Base-by-base conservation (phyloP, 2,888 invertebrate species). In the Drosophila siamana region DNA sequence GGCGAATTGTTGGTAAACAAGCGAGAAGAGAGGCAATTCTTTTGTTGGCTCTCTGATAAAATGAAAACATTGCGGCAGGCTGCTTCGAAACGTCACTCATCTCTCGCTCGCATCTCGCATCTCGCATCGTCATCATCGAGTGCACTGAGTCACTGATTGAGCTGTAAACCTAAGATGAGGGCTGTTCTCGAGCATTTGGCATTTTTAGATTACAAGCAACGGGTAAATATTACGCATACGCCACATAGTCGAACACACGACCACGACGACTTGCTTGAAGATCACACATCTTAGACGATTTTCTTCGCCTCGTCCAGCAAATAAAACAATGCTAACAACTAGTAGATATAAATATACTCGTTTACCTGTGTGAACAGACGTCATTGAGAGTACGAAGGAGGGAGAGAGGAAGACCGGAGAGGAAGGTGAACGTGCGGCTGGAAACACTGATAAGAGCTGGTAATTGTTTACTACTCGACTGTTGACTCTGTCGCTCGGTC, bases 151-250 rank as follows among this genome's bases (percentile, higher is more conserved):
- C 74, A 74, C 26, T 41, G 38, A 55, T 38, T 19, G 11, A 52
- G 50, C 40, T 54, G 52, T 41, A 54, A 54, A 52, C 8, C 5
- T 4, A 47, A 36, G 33, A 24, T 30, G 38, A 62, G 47, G 41
- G 44, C 50, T 48, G 62, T 44, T 52, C 9, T n/a, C n/a, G 52
- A 28, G 28, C 38, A 8, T 41, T 44, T 78, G 63, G 3, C 60
- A 68, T 63, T 74, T 56, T n/a, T 8, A 55, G 67, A 50, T 61
- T 51, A 60, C 43, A 64, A 56, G 44, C 48, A 44, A 15, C 38
- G 56, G 40, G 33, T 19, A 24, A 41, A 65, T 47, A 67, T 82
- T 74, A 78, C 79, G 85, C 62, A 84, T 78, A 84, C 81, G 81
- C 40, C 47, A 51, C 36, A 22, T 33, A 33, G 26, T n/a, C 8